Evolutionary conservation across 2,888 invertebrate species (phyloP).

Genomic region (Lasioglossum leucozonium): DNA sequence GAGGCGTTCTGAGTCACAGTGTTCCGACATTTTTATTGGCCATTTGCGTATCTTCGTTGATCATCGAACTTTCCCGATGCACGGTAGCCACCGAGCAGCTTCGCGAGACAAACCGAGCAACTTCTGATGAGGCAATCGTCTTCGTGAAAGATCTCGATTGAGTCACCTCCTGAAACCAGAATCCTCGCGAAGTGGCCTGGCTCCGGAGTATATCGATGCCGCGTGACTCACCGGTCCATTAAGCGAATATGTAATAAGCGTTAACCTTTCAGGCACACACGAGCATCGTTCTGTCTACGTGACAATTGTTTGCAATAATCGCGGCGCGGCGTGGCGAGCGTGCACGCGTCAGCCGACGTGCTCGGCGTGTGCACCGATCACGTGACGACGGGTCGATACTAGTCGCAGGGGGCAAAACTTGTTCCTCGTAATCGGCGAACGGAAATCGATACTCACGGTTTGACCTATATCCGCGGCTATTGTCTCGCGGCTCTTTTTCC

Average conservation of each 20-base stretch:
- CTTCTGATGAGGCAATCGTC: background rate
- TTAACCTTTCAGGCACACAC: slow-evolving; percentile 39
- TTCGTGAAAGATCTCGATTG: slow-evolving; percentile 12
- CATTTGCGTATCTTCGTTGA: background rate
- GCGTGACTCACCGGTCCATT: slow-evolving; percentile 39
- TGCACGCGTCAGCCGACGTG: background rate
- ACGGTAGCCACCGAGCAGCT: background rate
- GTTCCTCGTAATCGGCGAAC: slow-evolving; percentile 29
- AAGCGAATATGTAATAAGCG: slow-evolving; percentile 31
- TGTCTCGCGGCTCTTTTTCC: slow-evolving; percentile 36
- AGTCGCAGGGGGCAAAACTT: background rate
- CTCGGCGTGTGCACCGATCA: background rate
- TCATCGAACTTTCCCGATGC: background rate
- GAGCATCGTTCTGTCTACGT: slow-evolving; percentile 27
- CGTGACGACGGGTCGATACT: slow-evolving; percentile 16
- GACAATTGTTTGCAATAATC: slow-evolving; percentile 39
- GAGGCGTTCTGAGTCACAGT: too few relatives aligned
- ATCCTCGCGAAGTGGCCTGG: background rate
- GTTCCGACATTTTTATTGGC: too few relatives aligned
- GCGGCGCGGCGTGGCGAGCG: background rate
- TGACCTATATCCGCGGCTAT: slow-evolving; percentile 35
- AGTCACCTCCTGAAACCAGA: slow-evolving; percentile 36
- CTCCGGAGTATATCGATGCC: slow-evolving; percentile 4
- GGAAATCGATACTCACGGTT: slow-evolving; percentile 3
- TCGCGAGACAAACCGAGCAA: background rate